Percentiles rank a stretch among this genome's conserved stretches.
Evolutionary conservation across 2,797 vertebrate genomes (phyloP).

Genomic region (Ambastaia sidthimunki): DNA sequence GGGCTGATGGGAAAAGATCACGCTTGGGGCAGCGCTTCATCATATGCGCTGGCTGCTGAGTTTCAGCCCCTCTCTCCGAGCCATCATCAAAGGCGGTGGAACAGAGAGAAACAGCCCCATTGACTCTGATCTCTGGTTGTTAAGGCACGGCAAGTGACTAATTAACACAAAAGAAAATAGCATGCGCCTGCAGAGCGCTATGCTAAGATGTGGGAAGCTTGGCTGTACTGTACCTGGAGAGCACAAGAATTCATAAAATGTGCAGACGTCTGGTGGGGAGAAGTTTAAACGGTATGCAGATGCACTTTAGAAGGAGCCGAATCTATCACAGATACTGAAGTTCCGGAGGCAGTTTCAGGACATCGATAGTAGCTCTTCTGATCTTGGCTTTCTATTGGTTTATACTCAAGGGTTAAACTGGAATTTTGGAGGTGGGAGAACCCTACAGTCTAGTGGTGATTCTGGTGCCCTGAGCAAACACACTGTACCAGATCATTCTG

Average conservation of each 20-base stretch:
- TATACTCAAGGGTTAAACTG: background rate
- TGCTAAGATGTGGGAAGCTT: slow-evolving; percentile 62
- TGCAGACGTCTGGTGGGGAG: slow-evolving; percentile 23
- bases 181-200: slow-evolving; percentile 54
- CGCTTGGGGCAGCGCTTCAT: slow-evolving; percentile 66
- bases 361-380: slow-evolving; percentile 43
- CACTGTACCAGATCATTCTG: too few relatives aligned
- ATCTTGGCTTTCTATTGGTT: slow-evolving; percentile 39
- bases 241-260: slow-evolving; percentile 52
- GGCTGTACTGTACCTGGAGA: slow-evolving; percentile 63
- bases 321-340: slow-evolving; percentile 26
- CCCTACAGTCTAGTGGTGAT: too few relatives aligned
- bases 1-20: slow-evolving; percentile 63
- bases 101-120: slow-evolving; percentile 68
- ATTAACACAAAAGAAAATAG: slow-evolving; percentile 79
- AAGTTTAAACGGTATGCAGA: slow-evolving; percentile 54
- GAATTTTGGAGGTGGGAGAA: background rate
- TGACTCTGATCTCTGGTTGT: slow-evolving; percentile 69
- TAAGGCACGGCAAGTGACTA: slow-evolving; percentile 70
- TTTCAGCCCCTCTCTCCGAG: slow-evolving; percentile 58
- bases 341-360: slow-evolving; percentile 36
- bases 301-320: slow-evolving; percentile 21
- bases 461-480: too few relatives aligned
- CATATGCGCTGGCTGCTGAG: slow-evolving; percentile 71
- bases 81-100: slow-evolving; percentile 79